These are phyloP conservation scores for Metallyticus violacea DNA, from an alignment of 2,888 invertebrate species.

Conservation along the genomic window DNA sequence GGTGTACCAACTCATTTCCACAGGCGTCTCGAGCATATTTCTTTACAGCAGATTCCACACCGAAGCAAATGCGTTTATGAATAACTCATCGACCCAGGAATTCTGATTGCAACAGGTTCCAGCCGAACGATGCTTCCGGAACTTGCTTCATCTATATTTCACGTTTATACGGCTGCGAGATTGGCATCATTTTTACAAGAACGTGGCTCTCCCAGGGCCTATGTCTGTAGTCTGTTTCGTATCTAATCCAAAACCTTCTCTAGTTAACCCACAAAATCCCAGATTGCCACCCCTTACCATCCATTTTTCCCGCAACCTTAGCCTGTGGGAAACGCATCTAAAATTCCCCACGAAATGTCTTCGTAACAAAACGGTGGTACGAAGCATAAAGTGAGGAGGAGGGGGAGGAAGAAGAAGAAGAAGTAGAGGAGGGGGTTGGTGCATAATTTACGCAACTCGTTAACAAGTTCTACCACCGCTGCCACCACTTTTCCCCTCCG, in stretches of 20 bases:
- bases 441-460: conserved; percentile 7
- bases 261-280: neutral
- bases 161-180: neutral
- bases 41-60: neutral
- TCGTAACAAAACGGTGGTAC: neutral
- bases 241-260: neutral
- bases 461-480: neutral
- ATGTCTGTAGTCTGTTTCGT: too few relatives aligned
- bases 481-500: neutral
- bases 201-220: neutral
- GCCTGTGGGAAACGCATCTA: neutral
- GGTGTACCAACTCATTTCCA: neutral
- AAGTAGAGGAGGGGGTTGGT: neutral
- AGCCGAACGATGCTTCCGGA: too few relatives aligned
- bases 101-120: neutral
- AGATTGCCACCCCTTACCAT: too few relatives aligned
- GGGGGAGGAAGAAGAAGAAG: neutral
- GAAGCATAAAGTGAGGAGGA: neutral
- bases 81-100: neutral
- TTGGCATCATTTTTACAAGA: neutral
- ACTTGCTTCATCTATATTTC: neutral
- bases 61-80: neutral
- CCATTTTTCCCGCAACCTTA: neutral
- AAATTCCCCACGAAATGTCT: conserved; percentile 1
- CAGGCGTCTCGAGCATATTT: too few relatives aligned